Evolutionary conservation across 1,140 invertebrate genomes (phyloP), one percentile per base, ranked within the genome.

Genomic region (Drosophila repletoides): DNA sequence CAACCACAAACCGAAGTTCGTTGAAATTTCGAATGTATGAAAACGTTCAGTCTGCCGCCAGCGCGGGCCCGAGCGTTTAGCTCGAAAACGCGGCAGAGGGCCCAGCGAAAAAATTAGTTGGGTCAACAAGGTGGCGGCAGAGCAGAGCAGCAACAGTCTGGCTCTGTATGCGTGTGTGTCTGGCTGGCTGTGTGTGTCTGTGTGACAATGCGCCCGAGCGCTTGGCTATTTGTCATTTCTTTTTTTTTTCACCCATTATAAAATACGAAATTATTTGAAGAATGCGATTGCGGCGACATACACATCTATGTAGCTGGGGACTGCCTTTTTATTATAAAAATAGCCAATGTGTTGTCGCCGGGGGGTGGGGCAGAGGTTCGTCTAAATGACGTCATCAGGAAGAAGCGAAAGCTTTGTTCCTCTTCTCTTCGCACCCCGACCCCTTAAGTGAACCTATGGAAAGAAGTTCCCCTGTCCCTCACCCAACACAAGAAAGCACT

Each of bases 41-140:
- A 76, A 79, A 83, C 55, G 46, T 86, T 84, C 79, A 84, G 79
- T 84, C 80, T 73, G 79, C 79, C 80, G 80, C 75, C 74, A 86
- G 79, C 79, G 65, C 80, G 80, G 70, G 43, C 67, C 65, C 73
- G 67, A 67, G 76, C 72, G 71, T 70, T 73, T 76, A 64, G 66
- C 66, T 72, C 72, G 69, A 76, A 72, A 76, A 76, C 65, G 72
- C 72, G 72, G 58, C 70, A 72, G 72, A 69, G 72, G 65, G 64
- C 69, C 64, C 66, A 69, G 49, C 49, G 66, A 69, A 65, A n/a
- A 53, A 64, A 64, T 55, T 43, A 56, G 66, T 51, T 63, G 66
- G 66, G 64, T 61, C 64, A 60, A 34, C 48, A 40, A 73, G 59
- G 70, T 60, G 72, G 58, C 45, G 48, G 48, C 34, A 52, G 46